phyloP scores from a whole-genome alignment of 2,888 invertebrate species.

The Acrobeloides nanus region DNA sequence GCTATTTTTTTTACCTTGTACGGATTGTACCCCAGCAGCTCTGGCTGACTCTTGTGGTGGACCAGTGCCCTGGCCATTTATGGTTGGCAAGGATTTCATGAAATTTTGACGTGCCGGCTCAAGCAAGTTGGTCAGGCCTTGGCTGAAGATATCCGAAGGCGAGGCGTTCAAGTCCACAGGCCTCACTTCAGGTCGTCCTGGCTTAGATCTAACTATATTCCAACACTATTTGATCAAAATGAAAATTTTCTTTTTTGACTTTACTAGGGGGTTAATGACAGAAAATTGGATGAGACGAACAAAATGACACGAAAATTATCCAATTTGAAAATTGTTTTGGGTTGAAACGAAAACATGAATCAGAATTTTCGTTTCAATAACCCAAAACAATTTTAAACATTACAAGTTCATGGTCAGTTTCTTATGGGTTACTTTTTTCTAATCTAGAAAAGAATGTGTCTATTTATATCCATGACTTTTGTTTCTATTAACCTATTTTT shows the following conservation, averaged over 20 bases:
- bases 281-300: too few relatives aligned
- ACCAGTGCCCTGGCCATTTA: slow-evolving; percentile 5
- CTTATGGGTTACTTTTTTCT: not conserved
- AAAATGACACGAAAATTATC: too few relatives aligned
- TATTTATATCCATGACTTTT: not conserved
- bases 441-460: slow-evolving; percentile 3
- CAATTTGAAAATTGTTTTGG: too few relatives aligned
- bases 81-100: slow-evolving; percentile 9
- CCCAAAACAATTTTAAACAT: too few relatives aligned
- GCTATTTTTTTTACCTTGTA: too few relatives aligned
- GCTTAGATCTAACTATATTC: slow-evolving; percentile 22
- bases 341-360: too few relatives aligned
- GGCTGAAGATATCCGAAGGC: slow-evolving; percentile 35
- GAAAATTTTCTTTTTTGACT: not conserved
- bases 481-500: not conserved
- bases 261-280: not conserved
- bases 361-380: too few relatives aligned
- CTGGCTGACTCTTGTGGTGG: not conserved
- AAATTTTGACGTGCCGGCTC: slow-evolving; percentile 23
- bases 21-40: not conserved
- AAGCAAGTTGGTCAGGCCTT: slow-evolving; percentile 31
- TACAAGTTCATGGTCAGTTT: too few relatives aligned
- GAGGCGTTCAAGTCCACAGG: slow-evolving; percentile 20
- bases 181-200: slow-evolving; percentile 26
- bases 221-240: too few relatives aligned